Percentiles rank a stretch among this genome's conserved stretches.
Conservation (phyloP, 1,140 invertebrate genomes). For the Ceratina calcarata region DNA sequence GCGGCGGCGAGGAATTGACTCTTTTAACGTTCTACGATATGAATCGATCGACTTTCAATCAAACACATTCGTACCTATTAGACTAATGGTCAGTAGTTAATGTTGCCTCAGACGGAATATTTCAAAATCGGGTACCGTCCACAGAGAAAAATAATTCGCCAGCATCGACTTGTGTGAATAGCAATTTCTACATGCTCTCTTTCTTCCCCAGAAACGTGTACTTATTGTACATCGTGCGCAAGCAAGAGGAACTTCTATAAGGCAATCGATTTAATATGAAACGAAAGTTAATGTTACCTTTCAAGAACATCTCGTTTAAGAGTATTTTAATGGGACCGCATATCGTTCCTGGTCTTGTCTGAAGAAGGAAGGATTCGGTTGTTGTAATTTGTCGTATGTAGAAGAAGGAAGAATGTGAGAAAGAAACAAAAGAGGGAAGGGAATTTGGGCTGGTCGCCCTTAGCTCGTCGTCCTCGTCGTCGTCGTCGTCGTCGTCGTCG, state of each 20-base stretch:
- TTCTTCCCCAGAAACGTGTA: constrained; percentile 12
- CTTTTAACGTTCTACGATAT: neutral
- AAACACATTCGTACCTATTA: neutral
- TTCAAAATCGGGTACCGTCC: too few species aligned
- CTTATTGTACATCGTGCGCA: neutral
- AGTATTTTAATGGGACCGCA: neutral
- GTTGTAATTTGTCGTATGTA: too few species aligned
- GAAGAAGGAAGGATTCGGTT: constrained; percentile 5
- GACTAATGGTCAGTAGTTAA: too few species aligned
- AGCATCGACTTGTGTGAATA: neutral
- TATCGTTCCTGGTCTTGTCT: neutral
- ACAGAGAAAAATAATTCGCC: neutral
- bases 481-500: neutral
- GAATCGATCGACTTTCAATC: neutral
- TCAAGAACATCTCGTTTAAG: too few species aligned
- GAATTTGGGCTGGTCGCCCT: neutral
- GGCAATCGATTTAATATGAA: constrained; percentile 2
- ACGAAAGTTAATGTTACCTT: neutral
- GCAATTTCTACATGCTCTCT: neutral
- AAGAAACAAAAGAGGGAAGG: too few species aligned
- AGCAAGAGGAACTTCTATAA: neutral
- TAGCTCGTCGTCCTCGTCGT: neutral
- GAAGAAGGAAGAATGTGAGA: too few species aligned
- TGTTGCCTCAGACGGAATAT: too few species aligned
- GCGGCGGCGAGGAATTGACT: neutral